Conservation (phyloP, 2,113 vertebrate genomes). For the Lamprologus speciosus region DNA sequence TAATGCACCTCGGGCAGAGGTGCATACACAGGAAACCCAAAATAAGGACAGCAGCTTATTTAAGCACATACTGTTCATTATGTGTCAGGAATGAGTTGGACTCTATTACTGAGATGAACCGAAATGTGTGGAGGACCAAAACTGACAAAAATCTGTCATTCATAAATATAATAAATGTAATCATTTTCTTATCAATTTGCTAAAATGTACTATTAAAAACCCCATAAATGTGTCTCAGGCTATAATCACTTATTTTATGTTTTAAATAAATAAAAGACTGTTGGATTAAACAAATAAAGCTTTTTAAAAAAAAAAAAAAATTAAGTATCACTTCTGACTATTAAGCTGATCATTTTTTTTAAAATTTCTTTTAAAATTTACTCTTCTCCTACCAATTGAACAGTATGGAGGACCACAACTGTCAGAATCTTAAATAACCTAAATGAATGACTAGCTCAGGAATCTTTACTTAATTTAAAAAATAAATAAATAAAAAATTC, state of each 20-base stretch:
- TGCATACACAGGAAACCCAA: not conserved
- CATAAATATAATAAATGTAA: not conserved
- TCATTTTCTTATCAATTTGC: not conserved
- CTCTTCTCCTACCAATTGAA: not conserved
- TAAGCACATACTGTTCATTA: not conserved
- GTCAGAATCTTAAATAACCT: not conserved
- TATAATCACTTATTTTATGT: not conserved
- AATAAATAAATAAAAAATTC: not conserved
- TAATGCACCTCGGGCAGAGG: not conserved
- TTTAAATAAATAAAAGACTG: not conserved
- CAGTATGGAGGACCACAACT: not conserved
- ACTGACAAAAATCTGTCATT: not conserved
- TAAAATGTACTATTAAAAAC: not conserved
- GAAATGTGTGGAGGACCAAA: not conserved
- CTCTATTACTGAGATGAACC: not conserved
- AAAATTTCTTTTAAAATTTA: accelerated
- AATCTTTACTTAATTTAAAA: not conserved
- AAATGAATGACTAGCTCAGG: not conserved
- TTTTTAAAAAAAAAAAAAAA: not conserved
- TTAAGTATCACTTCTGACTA: not conserved
- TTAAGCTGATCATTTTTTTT: not conserved
- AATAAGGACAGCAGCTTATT: not conserved
- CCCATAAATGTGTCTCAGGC: not conserved
- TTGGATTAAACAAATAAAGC: not conserved
- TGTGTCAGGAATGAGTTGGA: not conserved